A percentile compares a stretch with the other conserved stretches of the same genome.
phyloP scores from a whole-genome alignment of 2,797 vertebrate genomes.

The Perodicticus potto region DNA sequence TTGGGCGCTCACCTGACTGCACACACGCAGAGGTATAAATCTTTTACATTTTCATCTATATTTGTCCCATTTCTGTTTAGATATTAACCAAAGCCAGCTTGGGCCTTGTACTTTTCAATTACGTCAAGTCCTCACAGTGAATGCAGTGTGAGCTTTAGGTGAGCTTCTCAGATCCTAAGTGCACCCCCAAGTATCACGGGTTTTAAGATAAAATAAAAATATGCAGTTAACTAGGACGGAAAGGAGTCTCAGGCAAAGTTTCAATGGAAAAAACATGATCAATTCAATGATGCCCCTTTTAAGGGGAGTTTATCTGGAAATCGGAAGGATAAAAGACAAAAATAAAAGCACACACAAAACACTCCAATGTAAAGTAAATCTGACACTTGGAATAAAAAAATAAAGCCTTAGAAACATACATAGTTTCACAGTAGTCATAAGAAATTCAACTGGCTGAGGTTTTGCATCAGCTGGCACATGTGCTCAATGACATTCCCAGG shows the following conservation, averaged over 20 bases:
- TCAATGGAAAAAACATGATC: conserved; percentile 1
- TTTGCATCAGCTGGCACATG: neutral
- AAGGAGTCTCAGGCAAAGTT: neutral
- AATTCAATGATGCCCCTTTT: conserved; percentile 16
- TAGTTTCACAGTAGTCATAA: neutral
- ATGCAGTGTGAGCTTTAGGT: neutral
- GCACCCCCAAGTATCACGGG: neutral
- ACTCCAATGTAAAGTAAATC: conserved; percentile 19
- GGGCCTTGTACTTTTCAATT: conserved; percentile 35
- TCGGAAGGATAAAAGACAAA: neutral
- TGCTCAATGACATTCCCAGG: neutral
- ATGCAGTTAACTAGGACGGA: neutral
- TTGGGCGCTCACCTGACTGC: neutral
- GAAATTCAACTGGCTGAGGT: neutral
- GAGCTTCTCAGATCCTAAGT: conserved; percentile 40
- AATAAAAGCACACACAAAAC: neutral
- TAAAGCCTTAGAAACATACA: neutral
- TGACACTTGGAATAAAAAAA: neutral
- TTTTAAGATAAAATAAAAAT: conserved; percentile 24
- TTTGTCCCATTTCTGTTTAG: conserved; percentile 18
- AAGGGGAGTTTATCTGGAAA: conserved; percentile 32
- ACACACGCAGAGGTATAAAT: neutral
- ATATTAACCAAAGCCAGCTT: conserved; percentile 32
- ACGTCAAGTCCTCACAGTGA: neutral
- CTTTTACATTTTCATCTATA: neutral